Conservation (phyloP, 2,797 vertebrate species). For the Danio choprae region DNA sequence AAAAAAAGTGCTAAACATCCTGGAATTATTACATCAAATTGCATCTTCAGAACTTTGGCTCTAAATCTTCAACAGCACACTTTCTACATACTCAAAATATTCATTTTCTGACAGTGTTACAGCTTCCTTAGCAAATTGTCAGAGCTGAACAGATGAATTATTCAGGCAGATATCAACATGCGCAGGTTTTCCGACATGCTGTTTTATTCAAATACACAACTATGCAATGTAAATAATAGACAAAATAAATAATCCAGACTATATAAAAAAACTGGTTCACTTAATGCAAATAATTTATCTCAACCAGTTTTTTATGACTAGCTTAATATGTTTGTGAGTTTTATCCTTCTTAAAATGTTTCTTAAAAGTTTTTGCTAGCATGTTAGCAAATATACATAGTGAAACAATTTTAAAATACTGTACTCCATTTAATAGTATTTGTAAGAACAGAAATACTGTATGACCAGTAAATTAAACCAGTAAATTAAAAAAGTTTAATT, state of each 20-base stretch:
- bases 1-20: not conserved
- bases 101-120: not conserved
- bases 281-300: too few relatives aligned
- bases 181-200: not conserved
- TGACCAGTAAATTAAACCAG: too few relatives aligned
- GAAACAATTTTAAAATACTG: too few relatives aligned
- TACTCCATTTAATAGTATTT: too few relatives aligned
- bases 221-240: not conserved
- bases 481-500: too few relatives aligned
- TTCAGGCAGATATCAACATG: not conserved
- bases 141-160: not conserved
- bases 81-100: not conserved
- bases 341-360: too few relatives aligned
- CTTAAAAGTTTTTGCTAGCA: too few relatives aligned
- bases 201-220: not conserved
- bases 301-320: too few relatives aligned
- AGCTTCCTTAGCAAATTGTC: not conserved
- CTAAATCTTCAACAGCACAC: not conserved
- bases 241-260: not conserved
- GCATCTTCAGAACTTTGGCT: not conserved
- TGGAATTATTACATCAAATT: not conserved
- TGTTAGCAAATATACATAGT: too few relatives aligned
- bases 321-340: too few relatives aligned
- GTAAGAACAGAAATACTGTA: too few relatives aligned
- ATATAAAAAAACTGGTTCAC: too few relatives aligned